Evolutionary conservation across 2,888 invertebrate species (phyloP), one percentile per base, ranked within the genome.

Genomic region (Trichogramma evanescens): DNA sequence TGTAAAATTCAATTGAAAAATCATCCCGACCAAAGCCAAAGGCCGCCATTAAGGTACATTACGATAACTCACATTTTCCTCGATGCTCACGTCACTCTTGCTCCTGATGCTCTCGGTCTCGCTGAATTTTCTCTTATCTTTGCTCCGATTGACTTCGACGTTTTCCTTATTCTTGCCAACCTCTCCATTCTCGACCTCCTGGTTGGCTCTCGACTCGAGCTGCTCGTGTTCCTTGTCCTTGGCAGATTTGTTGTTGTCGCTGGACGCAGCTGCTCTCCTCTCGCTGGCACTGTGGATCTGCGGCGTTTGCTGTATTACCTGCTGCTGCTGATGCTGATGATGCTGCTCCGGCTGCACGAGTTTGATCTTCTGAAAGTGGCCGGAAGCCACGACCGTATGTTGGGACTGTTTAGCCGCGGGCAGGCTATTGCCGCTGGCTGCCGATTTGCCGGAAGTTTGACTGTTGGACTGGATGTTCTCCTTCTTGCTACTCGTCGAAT

Each of bases 321-420:
- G 67, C 54, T 70, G 70, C 49, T 74, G 74, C 2, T 74, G 67
- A 53, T 76, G 60, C 51, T 59, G 50, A 8, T 41, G 55, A 6
- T 60, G 50, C 5, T 40, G 44, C 42, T 53, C 63, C n/a, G 75
- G 77, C 52, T 76, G 76, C 1, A 76, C 68, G 49, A 76, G 63
- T 66, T 76, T 77, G 61, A 77, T 78, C 62, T 76, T 77, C 56
- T 76, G 78, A 58, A 76, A 73, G 62, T 75, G 75, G 2, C 69
- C 65, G 41, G 72, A 49, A 72, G 66, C 6, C 74, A 54, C 69
- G 66, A 13, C 40, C 10, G 50, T 8, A 3, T 50, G 50, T 26
- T 50, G 6, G 39, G 8, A 13, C 8, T 10, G 48, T 40, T 8
- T n/a, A 9, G 13, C 39, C 50, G 39, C 5, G 10, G 48, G 8